A percentile compares a stretch with the other conserved stretches of the same genome.
These are phyloP conservation scores for Phylloscopus whistleri DNA, from an alignment of 2,113 vertebrate species.

Conservation along the genomic window DNA sequence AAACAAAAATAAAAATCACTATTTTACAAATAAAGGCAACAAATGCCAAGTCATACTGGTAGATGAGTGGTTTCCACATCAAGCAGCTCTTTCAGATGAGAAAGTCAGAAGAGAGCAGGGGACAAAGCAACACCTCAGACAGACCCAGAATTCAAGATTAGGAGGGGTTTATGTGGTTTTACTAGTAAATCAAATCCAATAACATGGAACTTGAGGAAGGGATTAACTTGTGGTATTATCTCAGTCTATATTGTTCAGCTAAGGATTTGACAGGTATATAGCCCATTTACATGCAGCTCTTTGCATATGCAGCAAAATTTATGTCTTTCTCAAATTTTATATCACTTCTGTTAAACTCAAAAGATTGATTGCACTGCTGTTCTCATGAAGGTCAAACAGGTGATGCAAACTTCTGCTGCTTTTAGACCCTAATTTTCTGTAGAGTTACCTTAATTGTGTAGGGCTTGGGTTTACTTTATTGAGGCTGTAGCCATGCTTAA, in stretches of 20 bases:
- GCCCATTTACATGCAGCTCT: constrained; percentile 3
- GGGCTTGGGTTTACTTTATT: neutral
- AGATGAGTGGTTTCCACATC: neutral
- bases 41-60: neutral
- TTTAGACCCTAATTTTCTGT: neutral
- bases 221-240: neutral
- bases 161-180: neutral
- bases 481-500: neutral
- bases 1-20: neutral
- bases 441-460: neutral
- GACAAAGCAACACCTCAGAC: neutral
- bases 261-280: neutral
- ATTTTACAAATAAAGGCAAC: neutral
- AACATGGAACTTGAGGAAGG: neutral
- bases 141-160: neutral
- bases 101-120: neutral
- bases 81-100: neutral
- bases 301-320: constrained; percentile 36
- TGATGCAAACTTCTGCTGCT: neutral
- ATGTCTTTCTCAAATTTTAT: constrained; percentile 26
- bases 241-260: neutral
- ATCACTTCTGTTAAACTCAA: neutral
- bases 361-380: constrained; percentile 2
- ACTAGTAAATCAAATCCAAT: neutral
- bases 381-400: constrained; percentile 23